Percentiles rank a stretch among this genome's conserved stretches.
Evolutionary conservation across 2,113 vertebrate species (phyloP).

Genomic region (Danio rerio): GRCz12tu NC_133177.1:51008001-51008500

Average conservation of each 20-base stretch:
- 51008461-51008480: not conserved
- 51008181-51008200: slow-evolving; percentile 59
- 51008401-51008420: not conserved
- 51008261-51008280: slow-evolving; percentile 34
- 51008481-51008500: not conserved
- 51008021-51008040: slow-evolving; percentile 18
- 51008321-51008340: slow-evolving; percentile 48
- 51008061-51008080: slow-evolving; percentile 3
- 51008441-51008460: not conserved
- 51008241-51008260: slow-evolving; percentile 23
- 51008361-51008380: not conserved
- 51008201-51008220: slow-evolving; percentile 57
- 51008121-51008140: slow-evolving; percentile 50
- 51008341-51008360: slow-evolving; percentile 55
- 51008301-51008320: slow-evolving; percentile 45
- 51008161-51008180: slow-evolving; percentile 63
- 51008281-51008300: slow-evolving; percentile 35
- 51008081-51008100: not conserved
- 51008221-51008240: slow-evolving; percentile 2
- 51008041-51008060: not conserved
- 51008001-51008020: slow-evolving; percentile 33
- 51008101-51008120: not conserved
- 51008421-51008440: not conserved
- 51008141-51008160: slow-evolving; percentile 58
- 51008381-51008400: not conserved